Base-by-base conservation (phyloP, 2,888 invertebrate species). In the Tenthredo distinguenda region DNA sequence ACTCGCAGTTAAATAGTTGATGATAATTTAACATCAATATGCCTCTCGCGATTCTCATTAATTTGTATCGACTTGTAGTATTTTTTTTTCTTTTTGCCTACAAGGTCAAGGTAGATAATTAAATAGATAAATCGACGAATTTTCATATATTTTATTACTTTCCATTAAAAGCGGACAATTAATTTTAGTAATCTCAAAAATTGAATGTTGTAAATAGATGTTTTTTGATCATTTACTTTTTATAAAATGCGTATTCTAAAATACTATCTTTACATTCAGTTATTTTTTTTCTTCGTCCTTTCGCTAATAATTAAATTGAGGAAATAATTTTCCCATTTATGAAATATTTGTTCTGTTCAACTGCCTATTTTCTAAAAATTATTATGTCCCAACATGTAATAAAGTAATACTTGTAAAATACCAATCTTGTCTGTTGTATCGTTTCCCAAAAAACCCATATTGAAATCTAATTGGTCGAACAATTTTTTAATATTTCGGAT, bases 321-420 rank as follows among this genome's bases (percentile, higher is more conserved):
- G 26, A 12, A 9, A 21, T 62, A 34, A 26, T 71, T 71, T 37
- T 71, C n/a, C 37, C 5, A 15, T 31, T 71, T 18, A 10, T 71
- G 2, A 9, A 71, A 71, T 15, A 37, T 34, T 9, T n/a, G 37
- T 37, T 71, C 4, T 37, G 4, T 71, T 71, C 34, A 71, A 37
- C 18, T 71, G 18, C 3, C 10, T 50, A 26, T 3, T 72, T 72
- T 72, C 1, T 26, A 26, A 26, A 26, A 26, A 76, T 47, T 47
- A 21, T 26, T 76, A 7, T 43, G 3, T 26, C 55, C 18, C 1
- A n/a, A 62, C 26, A 21, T 62, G 62, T 76, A 76, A 76, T 76
- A 43, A 76, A 47, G 47, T 76, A 21, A 47, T 47, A 76, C 47
- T 76, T 76, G 26, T 76, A 50, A 76, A 47, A 26, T 47, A 76